These are phyloP conservation scores for Epistrophella euchroma DNA, from an alignment of 2,888 invertebrate species.

Conservation along the genomic window DNA sequence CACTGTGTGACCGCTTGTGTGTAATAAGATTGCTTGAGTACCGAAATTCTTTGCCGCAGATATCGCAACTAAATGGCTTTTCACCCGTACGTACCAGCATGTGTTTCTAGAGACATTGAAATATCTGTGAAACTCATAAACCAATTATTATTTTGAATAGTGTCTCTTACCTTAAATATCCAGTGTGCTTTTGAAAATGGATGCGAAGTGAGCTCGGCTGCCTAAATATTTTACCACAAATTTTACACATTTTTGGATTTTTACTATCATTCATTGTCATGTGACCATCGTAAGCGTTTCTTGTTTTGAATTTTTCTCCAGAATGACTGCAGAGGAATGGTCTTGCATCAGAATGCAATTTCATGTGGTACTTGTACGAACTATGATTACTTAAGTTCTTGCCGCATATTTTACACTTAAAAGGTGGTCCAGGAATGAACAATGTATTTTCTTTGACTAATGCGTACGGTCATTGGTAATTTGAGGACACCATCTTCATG, in stretches of 20 bases:
- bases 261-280: constrained; percentile 81
- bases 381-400: too few species aligned
- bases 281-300: constrained; percentile 83
- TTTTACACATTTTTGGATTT: constrained; percentile 81
- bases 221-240: constrained; percentile 81
- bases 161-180: constrained; percentile 79
- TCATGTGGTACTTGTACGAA: constrained; percentile 83
- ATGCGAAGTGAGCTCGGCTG: constrained; percentile 82
- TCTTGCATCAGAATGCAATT: constrained; percentile 81
- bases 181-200: constrained; percentile 81
- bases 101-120: constrained; percentile 78
- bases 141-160: neutral
- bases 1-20: constrained; percentile 81
- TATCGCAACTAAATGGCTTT: constrained; percentile 81
- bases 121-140: neutral
- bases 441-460: too few species aligned
- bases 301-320: constrained; percentile 82
- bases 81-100: constrained; percentile 83
- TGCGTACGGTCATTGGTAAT: too few species aligned
- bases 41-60: too few species aligned
- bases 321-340: constrained; percentile 82
- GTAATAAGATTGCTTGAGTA: constrained; percentile 82
- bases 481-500: too few species aligned
- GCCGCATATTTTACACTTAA: too few species aligned
- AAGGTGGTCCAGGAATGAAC: too few species aligned